Evolutionary conservation across 2,888 invertebrate species (phyloP).

Genomic region (Crepidodera aurea): DNA sequence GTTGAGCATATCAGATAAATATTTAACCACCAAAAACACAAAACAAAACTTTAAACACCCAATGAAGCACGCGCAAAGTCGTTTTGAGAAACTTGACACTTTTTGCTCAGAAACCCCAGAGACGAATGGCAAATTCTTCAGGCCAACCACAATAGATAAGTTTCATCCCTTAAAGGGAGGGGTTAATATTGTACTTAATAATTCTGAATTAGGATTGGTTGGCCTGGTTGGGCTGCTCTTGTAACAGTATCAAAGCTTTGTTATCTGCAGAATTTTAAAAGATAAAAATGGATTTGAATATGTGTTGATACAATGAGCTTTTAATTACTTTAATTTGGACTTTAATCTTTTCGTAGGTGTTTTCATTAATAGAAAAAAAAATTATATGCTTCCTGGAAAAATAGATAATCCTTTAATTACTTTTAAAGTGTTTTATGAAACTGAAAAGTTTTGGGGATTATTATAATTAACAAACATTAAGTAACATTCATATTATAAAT

Average conservation of each 20-base stretch:
- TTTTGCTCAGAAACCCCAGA: neutral
- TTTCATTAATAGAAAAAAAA: too few relatives aligned
- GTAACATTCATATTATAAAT: too few relatives aligned
- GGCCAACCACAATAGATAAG: neutral
- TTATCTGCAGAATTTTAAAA: neutral
- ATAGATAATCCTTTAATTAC: too few relatives aligned
- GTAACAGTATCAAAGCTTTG: neutral
- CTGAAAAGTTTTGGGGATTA: too few relatives aligned
- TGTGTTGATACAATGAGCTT: too few relatives aligned
- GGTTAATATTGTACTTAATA: neutral
- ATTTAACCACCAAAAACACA: constrained; percentile 3
- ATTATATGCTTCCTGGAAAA: too few relatives aligned
- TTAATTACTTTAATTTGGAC: too few relatives aligned
- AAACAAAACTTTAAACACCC: neutral
- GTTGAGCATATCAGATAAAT: constrained; percentile 15
- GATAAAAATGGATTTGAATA: neutral
- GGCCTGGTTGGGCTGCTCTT: neutral
- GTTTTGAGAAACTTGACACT: neutral
- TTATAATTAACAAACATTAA: too few relatives aligned
- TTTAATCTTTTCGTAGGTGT: too few relatives aligned
- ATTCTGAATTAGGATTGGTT: neutral
- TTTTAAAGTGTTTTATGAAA: too few relatives aligned
- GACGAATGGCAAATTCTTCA: neutral
- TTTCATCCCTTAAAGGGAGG: neutral
- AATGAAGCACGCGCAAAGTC: neutral